Base-by-base conservation (phyloP, 2,888 invertebrate genomes). In the Harpalus rubripes region DNA sequence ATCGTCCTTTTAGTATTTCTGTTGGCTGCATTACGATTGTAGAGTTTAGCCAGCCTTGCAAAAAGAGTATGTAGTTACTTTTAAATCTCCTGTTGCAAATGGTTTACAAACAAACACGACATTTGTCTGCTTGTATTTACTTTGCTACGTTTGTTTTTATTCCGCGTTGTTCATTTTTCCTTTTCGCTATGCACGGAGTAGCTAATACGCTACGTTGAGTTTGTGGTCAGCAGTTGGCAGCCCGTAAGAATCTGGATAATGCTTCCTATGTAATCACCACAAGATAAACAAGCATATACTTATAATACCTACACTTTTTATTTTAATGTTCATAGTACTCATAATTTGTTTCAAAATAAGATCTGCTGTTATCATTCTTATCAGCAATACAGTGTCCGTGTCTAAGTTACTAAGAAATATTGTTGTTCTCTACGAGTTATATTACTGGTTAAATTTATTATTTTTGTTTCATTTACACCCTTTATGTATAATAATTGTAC, bases 91-190 rank as follows among this genome's bases (percentile, higher is more conserved):
- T 52, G 44, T 52, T 52, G 44, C 44, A 52, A 52, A 52, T 52
- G 44, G 44, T 52, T 52, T 52, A 52, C 44, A 52, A 52, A 52
- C 44, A 52, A 52, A 52, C 44, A 52, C 44, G 44, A 52, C 44
- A 52, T 52, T 52, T 52, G 44, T 52, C 44, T 52, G 44, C 44
- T 52, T 52, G 44, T 52, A 52, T 52, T 52, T 52, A 52, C 44
- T 52, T 12, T 52, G 44, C 44, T 52, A 8, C 8, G 44, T 52
- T 44, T 52, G 44, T 52, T 52, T 52, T 52, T 52, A 12, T 52
- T 5, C 44, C 44, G 44, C 1, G 44, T 44, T 44, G 44, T 52
- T 52, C 44, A 52, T 52, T 52, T 52, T 52, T 52, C 10, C 44
- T 52, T 52, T 52, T 52, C 44, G 44, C 12, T 52, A 52, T 52